phyloP scores from a whole-genome alignment of 2,888 invertebrate genomes.

The Nephrotoma guestfalica region DNA sequence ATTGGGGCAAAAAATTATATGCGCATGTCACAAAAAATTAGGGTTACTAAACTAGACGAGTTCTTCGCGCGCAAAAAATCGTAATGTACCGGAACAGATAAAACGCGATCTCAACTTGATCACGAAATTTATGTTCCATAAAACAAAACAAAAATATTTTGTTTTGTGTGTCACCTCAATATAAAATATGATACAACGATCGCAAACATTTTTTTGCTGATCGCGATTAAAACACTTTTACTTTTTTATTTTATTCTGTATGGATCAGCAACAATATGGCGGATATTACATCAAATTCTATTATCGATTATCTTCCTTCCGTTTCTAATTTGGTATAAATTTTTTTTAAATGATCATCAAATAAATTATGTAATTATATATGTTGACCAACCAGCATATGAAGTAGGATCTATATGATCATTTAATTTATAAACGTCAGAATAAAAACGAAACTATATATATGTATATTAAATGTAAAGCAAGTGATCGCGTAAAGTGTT shows the following conservation, averaged over 20 bases:
- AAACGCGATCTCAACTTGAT: neutral
- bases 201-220: neutral
- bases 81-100: neutral
- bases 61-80: neutral
- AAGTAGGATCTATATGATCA: neutral
- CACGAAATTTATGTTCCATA: neutral
- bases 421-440: neutral
- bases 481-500: neutral
- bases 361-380: neutral
- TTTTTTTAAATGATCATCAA: neutral
- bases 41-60: neutral
- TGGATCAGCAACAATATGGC: neutral
- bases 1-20: neutral
- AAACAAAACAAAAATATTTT: neutral
- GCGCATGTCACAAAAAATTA: neutral
- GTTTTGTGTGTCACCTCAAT: neutral
- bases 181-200: neutral
- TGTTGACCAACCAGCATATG: neutral
- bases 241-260: neutral
- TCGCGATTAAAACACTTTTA: neutral
- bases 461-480: neutral
- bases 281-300: neutral
- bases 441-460: neutral
- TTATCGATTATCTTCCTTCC: neutral
- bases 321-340: neutral